phyloP scores from a whole-genome alignment of 92 coral and sea anemone genomes.

The Isaurus tuberculatus region DNA sequence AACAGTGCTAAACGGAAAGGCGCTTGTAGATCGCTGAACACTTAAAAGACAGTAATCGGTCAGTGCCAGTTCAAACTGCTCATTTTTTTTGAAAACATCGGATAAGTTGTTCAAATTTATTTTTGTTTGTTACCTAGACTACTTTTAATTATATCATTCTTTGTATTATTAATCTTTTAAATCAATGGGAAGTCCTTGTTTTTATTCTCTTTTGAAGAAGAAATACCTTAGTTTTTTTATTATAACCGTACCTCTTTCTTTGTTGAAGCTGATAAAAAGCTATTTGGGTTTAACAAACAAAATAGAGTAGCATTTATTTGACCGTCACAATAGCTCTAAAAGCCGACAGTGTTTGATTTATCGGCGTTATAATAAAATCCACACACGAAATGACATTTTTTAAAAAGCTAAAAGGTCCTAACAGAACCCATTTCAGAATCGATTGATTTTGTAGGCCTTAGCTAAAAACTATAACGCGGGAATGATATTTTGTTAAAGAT shows the following conservation, averaged over 20 bases:
- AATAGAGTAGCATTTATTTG: constrained; percentile 43
- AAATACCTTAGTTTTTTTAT: neutral
- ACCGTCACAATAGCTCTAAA: constrained; percentile 34
- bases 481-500: neutral
- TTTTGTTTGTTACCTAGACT: neutral
- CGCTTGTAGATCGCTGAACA: neutral
- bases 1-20: neutral
- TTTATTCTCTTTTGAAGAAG: constrained; percentile 14
- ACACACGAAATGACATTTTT: constrained; percentile 12
- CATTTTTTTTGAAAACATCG: neutral
- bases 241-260: constrained; percentile 10
- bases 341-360: constrained; percentile 47
- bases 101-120: neutral
- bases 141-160: neutral
- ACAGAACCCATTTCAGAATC: neutral
- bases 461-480: neutral
- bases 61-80: neutral
- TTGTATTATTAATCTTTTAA: neutral
- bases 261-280: constrained; percentile 41
- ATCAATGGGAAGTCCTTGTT: neutral
- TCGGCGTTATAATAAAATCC: constrained; percentile 23
- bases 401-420: neutral
- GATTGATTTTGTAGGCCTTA: neutral
- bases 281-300: constrained; percentile 44
- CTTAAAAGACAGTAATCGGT: neutral